These are phyloP conservation scores for Stomatorhinus walkeri DNA, from an alignment of 2,797 vertebrate genomes.

Conservation along the genomic window DNA sequence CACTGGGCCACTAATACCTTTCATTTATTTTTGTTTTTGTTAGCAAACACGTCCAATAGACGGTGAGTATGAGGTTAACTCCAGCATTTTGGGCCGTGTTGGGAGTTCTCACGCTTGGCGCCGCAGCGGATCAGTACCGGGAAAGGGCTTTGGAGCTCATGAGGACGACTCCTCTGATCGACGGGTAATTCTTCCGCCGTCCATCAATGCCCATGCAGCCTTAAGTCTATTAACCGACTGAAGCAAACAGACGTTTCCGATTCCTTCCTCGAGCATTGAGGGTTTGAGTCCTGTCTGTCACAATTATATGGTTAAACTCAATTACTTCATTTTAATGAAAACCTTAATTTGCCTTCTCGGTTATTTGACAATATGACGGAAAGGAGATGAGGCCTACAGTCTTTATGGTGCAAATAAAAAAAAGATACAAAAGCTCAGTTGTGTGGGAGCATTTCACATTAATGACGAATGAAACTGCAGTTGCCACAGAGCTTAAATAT, in stretches of 20 bases:
- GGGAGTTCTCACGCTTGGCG: slow-evolving; percentile 18
- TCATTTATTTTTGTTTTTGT: background rate
- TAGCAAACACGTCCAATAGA: background rate
- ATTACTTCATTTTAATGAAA: background rate
- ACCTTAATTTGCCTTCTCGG: background rate
- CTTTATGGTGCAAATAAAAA: background rate
- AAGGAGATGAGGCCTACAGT: background rate
- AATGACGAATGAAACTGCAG: background rate
- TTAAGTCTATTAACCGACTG: background rate
- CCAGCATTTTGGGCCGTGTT: slow-evolving; percentile 36
- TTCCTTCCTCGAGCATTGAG: background rate
- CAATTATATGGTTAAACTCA: background rate
- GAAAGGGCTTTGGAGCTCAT: slow-evolving; percentile 54
- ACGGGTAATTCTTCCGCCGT: slow-evolving; percentile 53
- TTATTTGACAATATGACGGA: background rate
- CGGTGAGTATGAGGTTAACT: slow-evolving; percentile 15
- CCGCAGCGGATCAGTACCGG: slow-evolving; percentile 35
- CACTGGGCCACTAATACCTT: no score
- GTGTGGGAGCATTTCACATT: background rate
- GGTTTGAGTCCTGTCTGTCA: background rate
- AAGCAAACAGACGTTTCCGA: background rate
- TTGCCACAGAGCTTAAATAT: background rate
- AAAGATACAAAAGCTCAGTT: background rate
- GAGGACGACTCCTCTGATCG: slow-evolving; percentile 61
- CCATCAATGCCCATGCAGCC: background rate